Evolutionary conservation across 2,113 vertebrate species (phyloP).

Genomic region (Pterocles orientalis): DNA sequence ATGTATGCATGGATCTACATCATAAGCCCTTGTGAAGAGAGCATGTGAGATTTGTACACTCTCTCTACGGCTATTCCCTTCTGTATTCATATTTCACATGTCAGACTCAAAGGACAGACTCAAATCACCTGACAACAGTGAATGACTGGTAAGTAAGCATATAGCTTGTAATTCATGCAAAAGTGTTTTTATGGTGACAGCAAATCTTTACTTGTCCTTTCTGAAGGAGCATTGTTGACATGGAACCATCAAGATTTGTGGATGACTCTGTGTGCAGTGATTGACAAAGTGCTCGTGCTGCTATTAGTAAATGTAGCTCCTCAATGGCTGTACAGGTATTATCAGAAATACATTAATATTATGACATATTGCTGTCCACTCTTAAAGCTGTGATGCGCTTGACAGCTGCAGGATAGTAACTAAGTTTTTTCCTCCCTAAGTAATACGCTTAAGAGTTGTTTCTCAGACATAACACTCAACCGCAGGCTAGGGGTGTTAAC

Average conservation of each 20-base stretch:
- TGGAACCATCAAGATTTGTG: constrained; percentile 57
- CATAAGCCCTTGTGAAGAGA: background rate
- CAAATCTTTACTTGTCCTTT: constrained; percentile 43
- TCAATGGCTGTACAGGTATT: background rate
- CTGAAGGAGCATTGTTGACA: background rate
- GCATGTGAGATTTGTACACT: background rate
- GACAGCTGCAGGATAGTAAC: background rate
- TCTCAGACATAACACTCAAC: background rate
- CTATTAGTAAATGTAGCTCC: constrained; percentile 19
- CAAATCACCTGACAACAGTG: constrained; percentile 34
- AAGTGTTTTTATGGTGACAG: constrained; percentile 49
- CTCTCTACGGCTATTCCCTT: background rate
- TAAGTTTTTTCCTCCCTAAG: background rate
- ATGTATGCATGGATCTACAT: background rate
- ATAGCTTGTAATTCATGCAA: constrained; percentile 62
- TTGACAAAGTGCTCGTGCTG: constrained; percentile 52
- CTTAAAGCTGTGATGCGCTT: background rate
- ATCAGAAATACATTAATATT: constrained; percentile 32
- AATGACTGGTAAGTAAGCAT: constrained; percentile 45
- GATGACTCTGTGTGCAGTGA: constrained; percentile 4
- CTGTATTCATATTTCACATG: background rate
- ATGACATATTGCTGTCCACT: background rate
- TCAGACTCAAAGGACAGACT: constrained; percentile 48
- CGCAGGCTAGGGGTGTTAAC: background rate
- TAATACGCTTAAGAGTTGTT: background rate